Percentiles rank a stretch among this genome's conserved stretches.
phyloP scores from a whole-genome alignment of 2,888 invertebrate species.

The Germaria angustata region DNA sequence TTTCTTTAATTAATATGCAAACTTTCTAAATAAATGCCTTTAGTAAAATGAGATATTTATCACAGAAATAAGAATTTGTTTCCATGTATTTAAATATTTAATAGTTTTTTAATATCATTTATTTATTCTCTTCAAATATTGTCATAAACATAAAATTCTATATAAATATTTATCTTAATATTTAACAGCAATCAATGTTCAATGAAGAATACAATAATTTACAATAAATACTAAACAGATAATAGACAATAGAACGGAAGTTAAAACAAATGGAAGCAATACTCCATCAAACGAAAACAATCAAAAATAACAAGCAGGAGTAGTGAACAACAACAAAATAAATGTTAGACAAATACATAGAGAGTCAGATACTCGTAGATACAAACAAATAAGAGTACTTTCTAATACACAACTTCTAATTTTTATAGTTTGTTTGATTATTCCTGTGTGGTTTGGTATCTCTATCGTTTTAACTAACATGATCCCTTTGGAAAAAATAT shows the following conservation, averaged over 20 bases:
- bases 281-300: conserved; percentile 12
- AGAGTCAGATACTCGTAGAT: no score
- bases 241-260: conserved; percentile 6
- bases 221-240: neutral
- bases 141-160: conserved; percentile 12
- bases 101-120: neutral
- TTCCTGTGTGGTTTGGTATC: no score
- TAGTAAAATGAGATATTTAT: neutral
- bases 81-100: neutral
- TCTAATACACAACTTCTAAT: no score
- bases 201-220: conserved; percentile 17
- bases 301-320: conserved; percentile 47
- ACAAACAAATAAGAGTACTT: no score
- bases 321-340: conserved; percentile 35
- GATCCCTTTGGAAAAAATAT: no score
- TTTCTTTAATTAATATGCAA: neutral
- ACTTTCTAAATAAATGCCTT: no score
- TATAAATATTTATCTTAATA: conserved; percentile 45
- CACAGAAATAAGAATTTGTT: neutral
- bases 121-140: neutral
- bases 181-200: conserved; percentile 50
- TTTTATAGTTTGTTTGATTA: no score
- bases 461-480: no score
- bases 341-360: neutral
- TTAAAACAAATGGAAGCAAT: neutral